phyloP scores from a whole-genome alignment of 1,140 invertebrate genomes.

The Spodoptera frugiperda region DNA sequence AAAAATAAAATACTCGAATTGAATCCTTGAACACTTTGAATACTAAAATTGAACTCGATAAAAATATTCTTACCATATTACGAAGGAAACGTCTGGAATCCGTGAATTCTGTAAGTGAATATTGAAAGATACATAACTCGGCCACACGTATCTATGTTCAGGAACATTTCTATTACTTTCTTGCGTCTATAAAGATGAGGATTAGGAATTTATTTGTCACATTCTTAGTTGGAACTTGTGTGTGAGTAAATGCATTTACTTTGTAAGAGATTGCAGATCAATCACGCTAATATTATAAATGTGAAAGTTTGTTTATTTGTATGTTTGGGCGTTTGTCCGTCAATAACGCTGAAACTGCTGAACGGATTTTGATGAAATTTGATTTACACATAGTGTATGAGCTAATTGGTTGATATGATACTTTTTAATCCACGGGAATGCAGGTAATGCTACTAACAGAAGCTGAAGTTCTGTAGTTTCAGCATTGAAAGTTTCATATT shows the following conservation, averaged over 20 bases:
- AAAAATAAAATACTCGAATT: constrained; percentile 19
- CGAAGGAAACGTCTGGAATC: constrained; percentile 40
- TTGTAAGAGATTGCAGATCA: too few species aligned
- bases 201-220: constrained; percentile 11
- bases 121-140: constrained; percentile 38
- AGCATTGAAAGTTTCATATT: too few species aligned
- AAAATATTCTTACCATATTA: constrained; percentile 42
- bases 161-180: constrained; percentile 28
- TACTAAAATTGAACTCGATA: constrained; percentile 33
- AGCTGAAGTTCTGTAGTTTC: too few species aligned
- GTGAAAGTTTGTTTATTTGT: too few species aligned
- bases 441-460: too few species aligned
- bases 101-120: constrained; percentile 39
- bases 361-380: too few species aligned
- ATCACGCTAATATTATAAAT: too few species aligned
- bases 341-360: too few species aligned
- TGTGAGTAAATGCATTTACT: background rate
- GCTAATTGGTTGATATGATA: too few species aligned
- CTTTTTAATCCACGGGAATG: too few species aligned
- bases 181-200: background rate
- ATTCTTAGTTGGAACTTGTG: background rate
- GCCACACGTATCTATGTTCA: constrained; percentile 31
- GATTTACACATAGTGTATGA: too few species aligned
- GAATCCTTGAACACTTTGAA: constrained; percentile 23
- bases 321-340: too few species aligned